phyloP scores from a whole-genome alignment of 2,113 vertebrate genomes.

The Tachycineta bicolor region DNA sequence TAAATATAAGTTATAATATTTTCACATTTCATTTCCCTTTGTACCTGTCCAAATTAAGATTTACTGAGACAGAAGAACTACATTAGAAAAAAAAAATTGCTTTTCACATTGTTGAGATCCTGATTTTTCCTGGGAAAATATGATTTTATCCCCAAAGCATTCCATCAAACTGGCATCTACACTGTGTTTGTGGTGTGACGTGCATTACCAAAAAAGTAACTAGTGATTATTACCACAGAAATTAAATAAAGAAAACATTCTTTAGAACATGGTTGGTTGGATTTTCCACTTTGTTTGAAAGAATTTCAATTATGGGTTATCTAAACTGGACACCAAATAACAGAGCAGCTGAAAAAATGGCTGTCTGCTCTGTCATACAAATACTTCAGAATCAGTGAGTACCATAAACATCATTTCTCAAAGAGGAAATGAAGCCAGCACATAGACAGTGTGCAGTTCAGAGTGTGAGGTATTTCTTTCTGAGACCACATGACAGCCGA shows the following conservation, averaged over 20 bases:
- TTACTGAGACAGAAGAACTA: neutral
- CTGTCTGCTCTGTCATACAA: neutral
- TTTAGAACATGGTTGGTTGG: neutral
- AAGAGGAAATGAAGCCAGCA: neutral
- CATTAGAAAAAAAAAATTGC: neutral
- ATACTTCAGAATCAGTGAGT: neutral
- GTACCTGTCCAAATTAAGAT: neutral
- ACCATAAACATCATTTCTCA: neutral
- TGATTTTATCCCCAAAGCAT: neutral
- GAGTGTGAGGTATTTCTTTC: too few relatives aligned
- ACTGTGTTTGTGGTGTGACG: neutral
- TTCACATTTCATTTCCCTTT: neutral
- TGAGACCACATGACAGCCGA: too few relatives aligned
- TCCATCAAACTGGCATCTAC: neutral
- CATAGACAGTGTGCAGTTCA: neutral
- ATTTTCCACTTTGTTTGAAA: constrained; percentile 21
- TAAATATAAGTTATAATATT: neutral
- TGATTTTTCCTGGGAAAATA: neutral
- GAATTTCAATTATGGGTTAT: neutral
- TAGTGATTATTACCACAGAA: neutral
- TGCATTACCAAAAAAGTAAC: neutral
- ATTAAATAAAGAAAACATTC: constrained; percentile 1
- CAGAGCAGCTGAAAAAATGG: neutral
- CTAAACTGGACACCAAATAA: constrained; percentile 8
- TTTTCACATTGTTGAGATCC: neutral